These are phyloP conservation scores for Amphilophus citrinellus DNA, from an alignment of 2,113 vertebrate genomes.

Conservation along the genomic window DNA sequence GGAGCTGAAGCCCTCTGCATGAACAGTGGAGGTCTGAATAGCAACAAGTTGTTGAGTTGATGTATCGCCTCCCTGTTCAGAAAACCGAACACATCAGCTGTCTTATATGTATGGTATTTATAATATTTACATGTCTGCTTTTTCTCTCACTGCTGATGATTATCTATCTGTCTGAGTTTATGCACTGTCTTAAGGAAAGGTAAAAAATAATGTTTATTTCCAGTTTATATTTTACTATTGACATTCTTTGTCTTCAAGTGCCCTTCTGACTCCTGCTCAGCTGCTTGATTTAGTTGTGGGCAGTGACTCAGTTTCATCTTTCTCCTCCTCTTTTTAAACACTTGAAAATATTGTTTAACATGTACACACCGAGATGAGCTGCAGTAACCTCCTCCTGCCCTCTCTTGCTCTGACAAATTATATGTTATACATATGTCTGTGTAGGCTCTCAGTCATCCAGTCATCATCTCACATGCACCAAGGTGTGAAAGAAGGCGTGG, in stretches of 20 bases:
- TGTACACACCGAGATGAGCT: neutral
- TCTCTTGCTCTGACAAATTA: neutral
- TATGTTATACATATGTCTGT: no score
- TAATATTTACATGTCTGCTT: neutral
- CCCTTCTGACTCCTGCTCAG: neutral
- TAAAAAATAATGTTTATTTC: neutral
- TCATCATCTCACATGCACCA: no score
- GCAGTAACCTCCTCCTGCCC: neutral
- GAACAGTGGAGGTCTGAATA: neutral
- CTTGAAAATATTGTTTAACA: slow-evolving; percentile 1
- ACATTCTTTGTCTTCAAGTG: neutral
- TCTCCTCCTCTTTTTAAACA: slow-evolving; percentile 2
- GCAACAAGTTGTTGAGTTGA: slow-evolving; percentile 1
- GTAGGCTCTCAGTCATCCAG: no score
- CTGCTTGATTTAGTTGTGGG: slow-evolving; percentile 20
- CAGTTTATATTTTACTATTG: neutral
- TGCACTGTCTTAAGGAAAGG: no score
- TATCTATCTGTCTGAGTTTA: neutral
- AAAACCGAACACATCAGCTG: neutral
- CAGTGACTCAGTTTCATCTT: neutral
- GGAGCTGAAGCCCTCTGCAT: neutral
- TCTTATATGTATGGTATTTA: neutral
- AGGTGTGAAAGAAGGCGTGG: no score
- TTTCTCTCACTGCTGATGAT: neutral
- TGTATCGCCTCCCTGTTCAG: neutral